A percentile compares a stretch with the other conserved stretches of the same genome.
phyloP scores from a whole-genome alignment of 2,113 vertebrate genomes.

The Myotis yumanensis region DNA sequence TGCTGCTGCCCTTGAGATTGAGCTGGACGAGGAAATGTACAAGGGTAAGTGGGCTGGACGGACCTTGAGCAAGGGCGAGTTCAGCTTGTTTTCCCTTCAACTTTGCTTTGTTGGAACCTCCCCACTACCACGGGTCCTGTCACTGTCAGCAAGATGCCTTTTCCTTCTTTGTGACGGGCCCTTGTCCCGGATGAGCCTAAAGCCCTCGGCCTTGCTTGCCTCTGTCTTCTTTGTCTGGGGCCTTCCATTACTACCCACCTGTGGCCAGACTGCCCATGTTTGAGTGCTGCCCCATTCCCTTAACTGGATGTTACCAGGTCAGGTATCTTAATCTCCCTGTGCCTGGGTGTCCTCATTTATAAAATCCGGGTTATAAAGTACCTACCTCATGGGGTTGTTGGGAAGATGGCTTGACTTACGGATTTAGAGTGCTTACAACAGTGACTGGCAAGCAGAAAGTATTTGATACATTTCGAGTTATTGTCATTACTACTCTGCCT shows the following conservation, averaged over 20 bases:
- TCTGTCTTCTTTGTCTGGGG: neutral
- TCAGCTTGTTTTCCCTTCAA: neutral
- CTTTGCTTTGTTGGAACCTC: neutral
- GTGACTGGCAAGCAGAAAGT: neutral
- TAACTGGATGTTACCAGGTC: neutral
- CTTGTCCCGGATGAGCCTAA: neutral
- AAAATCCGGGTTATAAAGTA: neutral
- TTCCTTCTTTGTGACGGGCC: neutral
- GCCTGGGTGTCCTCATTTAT: neutral
- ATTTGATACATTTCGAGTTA: neutral
- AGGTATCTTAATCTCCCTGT: neutral
- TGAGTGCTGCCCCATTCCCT: neutral
- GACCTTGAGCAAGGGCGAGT: neutral
- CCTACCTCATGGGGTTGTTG: neutral
- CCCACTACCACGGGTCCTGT: neutral
- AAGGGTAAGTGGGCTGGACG: conserved; percentile 80
- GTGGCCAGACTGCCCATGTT: neutral
- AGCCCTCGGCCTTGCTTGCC: neutral
- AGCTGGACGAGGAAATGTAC: conserved; percentile 89
- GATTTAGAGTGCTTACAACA: neutral
- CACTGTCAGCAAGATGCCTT: neutral
- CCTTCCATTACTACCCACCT: neutral
- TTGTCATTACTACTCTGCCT: neutral
- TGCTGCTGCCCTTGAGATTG: conserved; percentile 93
- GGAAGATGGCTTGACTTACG: neutral